Percentiles rank a stretch among this genome's conserved stretches.
Conservation (phyloP, 2,888 invertebrate genomes). For the Willowsia nigromaculata region DNA sequence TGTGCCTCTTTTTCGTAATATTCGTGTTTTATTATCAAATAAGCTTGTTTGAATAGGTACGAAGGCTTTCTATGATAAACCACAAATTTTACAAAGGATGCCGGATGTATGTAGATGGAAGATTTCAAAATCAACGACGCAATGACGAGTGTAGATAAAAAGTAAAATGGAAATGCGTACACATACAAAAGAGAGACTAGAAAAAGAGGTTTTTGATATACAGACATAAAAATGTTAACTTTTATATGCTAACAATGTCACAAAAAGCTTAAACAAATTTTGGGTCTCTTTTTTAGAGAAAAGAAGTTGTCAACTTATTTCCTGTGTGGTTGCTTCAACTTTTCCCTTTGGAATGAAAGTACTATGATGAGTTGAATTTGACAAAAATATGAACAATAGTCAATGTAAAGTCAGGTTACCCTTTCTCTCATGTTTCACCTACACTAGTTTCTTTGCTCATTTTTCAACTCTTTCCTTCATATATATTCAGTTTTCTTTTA, state of each 20-base stretch:
- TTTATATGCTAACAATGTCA: not conserved
- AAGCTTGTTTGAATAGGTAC: no score
- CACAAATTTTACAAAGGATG: no score
- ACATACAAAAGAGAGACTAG: no score
- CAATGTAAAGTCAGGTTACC: not conserved
- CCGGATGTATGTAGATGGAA: no score
- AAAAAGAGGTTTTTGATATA: no score
- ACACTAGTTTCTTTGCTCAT: not conserved
- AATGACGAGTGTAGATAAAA: no score
- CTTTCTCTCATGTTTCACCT: not conserved
- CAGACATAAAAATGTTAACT: not conserved
- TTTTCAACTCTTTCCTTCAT: conserved; percentile 16
- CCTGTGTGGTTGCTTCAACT: conserved; percentile 54
- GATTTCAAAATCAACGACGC: no score
- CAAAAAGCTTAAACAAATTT: not conserved
- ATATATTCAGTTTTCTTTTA: not conserved
- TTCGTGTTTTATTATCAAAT: no score
- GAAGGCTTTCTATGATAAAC: no score
- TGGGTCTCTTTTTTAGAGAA: not conserved
- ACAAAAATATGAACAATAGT: conserved; percentile 14
- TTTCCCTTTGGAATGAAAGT: conserved; percentile 55
- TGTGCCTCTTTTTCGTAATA: no score
- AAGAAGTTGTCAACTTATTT: conserved; percentile 67
- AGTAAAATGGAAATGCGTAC: no score
- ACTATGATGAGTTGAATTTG: conserved; percentile 36